Base-by-base conservation (phyloP, 2,797 vertebrate species). In the Dallia pectoralis region DNA sequence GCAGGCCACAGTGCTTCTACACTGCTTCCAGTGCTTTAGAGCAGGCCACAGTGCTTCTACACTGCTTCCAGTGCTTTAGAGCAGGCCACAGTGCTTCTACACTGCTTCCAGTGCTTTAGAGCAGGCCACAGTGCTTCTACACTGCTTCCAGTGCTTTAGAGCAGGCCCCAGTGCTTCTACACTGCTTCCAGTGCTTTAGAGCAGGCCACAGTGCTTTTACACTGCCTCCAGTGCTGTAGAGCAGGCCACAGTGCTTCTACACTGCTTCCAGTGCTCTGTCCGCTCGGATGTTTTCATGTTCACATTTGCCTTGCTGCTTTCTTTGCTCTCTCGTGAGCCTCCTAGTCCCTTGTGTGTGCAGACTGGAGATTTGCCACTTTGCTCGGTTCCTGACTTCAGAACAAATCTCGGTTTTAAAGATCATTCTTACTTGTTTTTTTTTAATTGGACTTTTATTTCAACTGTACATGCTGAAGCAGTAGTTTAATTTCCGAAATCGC, bases 271-370 rank as follows among this genome's bases (percentile, higher is more conserved):
- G 25, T 19, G 44, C 4, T 25, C n/a, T 59, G n/a, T 59, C 53
- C 3, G 47, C 67, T 51, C 25, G 49, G 25, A 51, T 25, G 40
- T 47, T 29, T 29, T 69, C 16, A 48, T 11, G 47, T 51, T 64
- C 33, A 49, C 18, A 69, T 69, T 63, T 69, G 44, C 67, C 22
- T 69, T 30, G 47, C 47, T 48, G 47, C 47, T 49, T 44, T 48
- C 44, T n/a, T 27, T 51, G 67, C 44, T 30, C 22, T 68, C 67
- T 67, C n/a, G 25, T 40, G 16, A 16, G 62, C 62, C 53, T 25
- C 53, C 53, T 25, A 3, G 53, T 56, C 53, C 53, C 9, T n/a
- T n/a, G n/a, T 64, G 15, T 64, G 29, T 30, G 62, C 15, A 64
- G 62, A 12, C 62, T n/a, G 27, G 18, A 64, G 62, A 64, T 64